Evolutionary conservation across 2,888 invertebrate genomes (phyloP), one percentile per base, ranked within the genome.

Genomic region (Venustoraphidia nigricollis): DNA sequence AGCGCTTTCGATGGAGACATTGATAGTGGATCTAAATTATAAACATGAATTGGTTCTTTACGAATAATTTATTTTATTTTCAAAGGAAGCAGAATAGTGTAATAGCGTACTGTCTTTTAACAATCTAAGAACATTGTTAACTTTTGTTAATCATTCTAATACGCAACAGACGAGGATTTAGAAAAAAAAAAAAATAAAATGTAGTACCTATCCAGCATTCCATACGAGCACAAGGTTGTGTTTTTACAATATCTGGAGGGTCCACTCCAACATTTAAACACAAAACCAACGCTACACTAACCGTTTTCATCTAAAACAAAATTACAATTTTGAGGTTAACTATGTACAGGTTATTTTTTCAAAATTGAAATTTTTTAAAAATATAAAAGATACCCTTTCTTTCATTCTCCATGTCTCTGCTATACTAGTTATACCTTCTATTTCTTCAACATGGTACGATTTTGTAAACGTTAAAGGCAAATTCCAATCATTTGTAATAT

Each of bases 221-320:
- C 11, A 92, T 71, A 9, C 93, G 76, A 1, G 98, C 94, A 67
- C 96, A 95, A 0, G 97, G 96, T 60, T 93, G 89, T 4, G 94
- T 94, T 69, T 97, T 97, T 36, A 95, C 86, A 48, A 97, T 82
- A 66, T 98, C 98, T 0, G 98, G 98, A 2, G 98, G 98, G 68
- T 99, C 98, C 14, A 98, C 96, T n/a, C 97, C 97, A 48, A 98
- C 90, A 69, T 99, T 98, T 39, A 98, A 75, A 67, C 98, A 99
- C 41, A 98, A 70, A 34, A 98, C 96, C 52, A 99, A 71, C 1
- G 97, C 97, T 50, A 98, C 97, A 67, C 96, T 96, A 51, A 97
- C 96, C 1, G 98, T 98, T 72, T 97, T 97, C 90, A 97, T 96
- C 85, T 94, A 68, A 34, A 68, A 72, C 41, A 49, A 51, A 53